Evolutionary conservation across 2,797 vertebrate species (phyloP).

Genomic region (Halcyon chelicuti): DNA sequence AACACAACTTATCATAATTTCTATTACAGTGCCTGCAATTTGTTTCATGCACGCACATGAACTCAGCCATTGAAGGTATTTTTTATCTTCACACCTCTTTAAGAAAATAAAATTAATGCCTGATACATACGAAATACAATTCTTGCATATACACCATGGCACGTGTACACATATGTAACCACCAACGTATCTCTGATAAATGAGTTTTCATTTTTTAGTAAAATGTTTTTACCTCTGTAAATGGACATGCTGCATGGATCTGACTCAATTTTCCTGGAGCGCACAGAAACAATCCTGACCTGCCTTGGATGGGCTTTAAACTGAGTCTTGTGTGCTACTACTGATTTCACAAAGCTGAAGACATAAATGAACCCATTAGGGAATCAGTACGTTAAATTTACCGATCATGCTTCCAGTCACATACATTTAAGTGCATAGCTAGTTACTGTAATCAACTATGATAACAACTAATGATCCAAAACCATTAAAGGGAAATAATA

Average conservation of each 20-base stretch:
- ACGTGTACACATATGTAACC: neutral
- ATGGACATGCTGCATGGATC: neutral
- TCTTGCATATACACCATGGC: neutral
- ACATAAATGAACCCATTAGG: neutral
- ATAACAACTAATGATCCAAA: constrained; percentile 29
- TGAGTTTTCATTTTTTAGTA: neutral
- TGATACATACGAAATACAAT: neutral
- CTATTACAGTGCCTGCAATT: neutral
- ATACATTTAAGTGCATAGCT: neutral
- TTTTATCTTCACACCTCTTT: neutral
- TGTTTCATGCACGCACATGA: neutral
- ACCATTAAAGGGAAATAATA: constrained; percentile 8
- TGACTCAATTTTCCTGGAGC: neutral
- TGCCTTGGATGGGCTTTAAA: neutral
- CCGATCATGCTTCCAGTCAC: neutral
- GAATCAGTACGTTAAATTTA: constrained; percentile 23
- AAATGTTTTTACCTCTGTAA: neutral
- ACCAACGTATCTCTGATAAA: neutral
- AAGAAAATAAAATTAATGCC: neutral
- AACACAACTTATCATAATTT: neutral
- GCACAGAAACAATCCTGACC: neutral
- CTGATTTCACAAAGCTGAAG: neutral
- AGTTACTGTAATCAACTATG: constrained; percentile 16
- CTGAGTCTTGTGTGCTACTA: neutral
- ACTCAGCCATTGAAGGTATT: neutral